Base-by-base conservation (phyloP, 2,888 invertebrate genomes). In the Chrysomela aeneicollis region DNA sequence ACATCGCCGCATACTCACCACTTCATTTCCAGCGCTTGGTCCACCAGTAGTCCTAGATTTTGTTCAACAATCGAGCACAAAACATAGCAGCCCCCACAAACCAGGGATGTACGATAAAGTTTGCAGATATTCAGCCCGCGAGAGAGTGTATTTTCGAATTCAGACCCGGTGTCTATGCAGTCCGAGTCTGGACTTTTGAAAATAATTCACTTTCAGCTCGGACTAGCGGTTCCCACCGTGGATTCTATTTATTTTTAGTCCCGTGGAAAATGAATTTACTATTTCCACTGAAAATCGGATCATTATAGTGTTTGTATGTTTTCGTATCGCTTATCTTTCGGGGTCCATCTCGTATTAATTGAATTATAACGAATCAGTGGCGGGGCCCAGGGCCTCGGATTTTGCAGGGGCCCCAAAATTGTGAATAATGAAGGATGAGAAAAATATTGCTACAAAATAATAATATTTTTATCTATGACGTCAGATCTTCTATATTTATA, bases 201-300 rank as follows among this genome's bases (percentile, higher is more conserved):
- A 64, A 66, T 69, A 69, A 59, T 64, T 62, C 61, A 59, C 55
- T 59, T 47, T 32, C 54, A 52, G 62, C 54, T 63, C 61, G 59
- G 62, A 57, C 61, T 61, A 67, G 53, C 65, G 61, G 64, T 35
- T 61, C 63, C 69, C 42, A 42, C 42, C 42, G 42, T 42, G n/a
- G 4, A 15, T 42, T 6, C 42, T 3, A 42, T 42, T 42, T 70
- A 70, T 70, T 70, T 70, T 65, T 70, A 67, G 70, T 64, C 42
- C 52, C 32, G 26, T 37, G 52, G 63, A 67, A 67, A 63, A 55
- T 54, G 58, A 63, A 55, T 67, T 69, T 69, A 66, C 66, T 69
- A 69, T 67, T 69, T 69, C 57, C 64, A 63, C 58, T 21, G 66
- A 66, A 69, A 62, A 53, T 4, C 59, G 50, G 37, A 51, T 52